Base-by-base conservation (phyloP, 2,797 vertebrate species). In the Enteromius viviparus region DNA sequence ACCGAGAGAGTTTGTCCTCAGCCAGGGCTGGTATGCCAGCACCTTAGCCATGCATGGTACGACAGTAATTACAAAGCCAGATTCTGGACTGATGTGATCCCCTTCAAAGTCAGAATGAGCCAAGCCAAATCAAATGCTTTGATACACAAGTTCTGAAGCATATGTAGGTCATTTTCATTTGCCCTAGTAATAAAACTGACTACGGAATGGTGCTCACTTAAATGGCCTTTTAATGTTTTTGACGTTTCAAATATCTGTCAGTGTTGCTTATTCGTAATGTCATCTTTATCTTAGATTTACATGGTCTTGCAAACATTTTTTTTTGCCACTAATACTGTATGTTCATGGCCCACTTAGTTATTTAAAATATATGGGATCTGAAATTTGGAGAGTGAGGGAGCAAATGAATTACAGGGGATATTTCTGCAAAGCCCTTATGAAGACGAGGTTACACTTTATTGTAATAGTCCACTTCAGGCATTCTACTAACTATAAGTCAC, bases 1-100 rank as follows among this genome's bases (percentile, higher is more conserved):
- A 78, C 75, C 0, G 21, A 80, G 77, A 72, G 72, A 78, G 32
- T 66, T 32, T 72, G 37, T 81, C 82, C 68, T 76, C 42, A 77
- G 45, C 77, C 66, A 58, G 58, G 7, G 26, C 65, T 76, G 64
- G 40, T 78, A 55, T 78, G 75, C 80, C 75, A 85, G 47, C 58
- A 66, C 55, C 29, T 64, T 74, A 78, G 47, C 80, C 66, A 71
- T 80, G 74, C 79, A 81, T 71, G 65, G 76, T 85, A 78, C 69
- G 17, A 45, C 37, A 66, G n/a, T 85, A 78, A 85, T 85, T 82
- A 45, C 60, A 79, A 82, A 85, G n/a, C 47, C 76, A 85, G 84
- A 85, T 78, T 72, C 26, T 42, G 34, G 65, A 80, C 62, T 77
- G 65, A 66, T 80, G 62, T 40, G 42, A 53, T 45, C 15, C 70